Evolutionary conservation across 2,113 vertebrate genomes (phyloP), one percentile per base, ranked within the genome.

Genomic region (Lontra canadensis): DNA sequence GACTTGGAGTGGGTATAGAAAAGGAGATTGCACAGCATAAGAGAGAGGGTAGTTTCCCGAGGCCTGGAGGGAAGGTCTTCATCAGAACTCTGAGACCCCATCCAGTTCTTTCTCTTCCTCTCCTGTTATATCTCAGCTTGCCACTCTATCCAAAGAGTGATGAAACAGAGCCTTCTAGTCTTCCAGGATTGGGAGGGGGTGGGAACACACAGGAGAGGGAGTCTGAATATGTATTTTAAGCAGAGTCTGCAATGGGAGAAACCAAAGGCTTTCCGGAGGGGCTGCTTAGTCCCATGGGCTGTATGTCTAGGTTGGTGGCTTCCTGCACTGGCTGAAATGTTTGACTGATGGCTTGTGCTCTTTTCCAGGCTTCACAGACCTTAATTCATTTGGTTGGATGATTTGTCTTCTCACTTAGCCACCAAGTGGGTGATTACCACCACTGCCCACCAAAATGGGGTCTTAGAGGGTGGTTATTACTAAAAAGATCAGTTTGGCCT

Each of bases 331-430:
- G 34, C 36, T 81, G 8, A 86, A 93, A 52, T 85, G 57, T 34
- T 79, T 42, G 39, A 78, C 34, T 42, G 44, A 63, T 42, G 18
- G 9, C 63, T 34, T 81, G 29, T 20, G 36, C n/a, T 39, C 34
- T 71, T 87, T 97, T 73, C 25, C 9, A 57, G 42, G 5, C 52
- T 65, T 39, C 47, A 92, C 34, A 57, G 82, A 34, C 59, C 52
- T 63, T n/a, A 42, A 9, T 61, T 84, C 4, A 6, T 85, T 87
- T 49, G 63, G 26, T n/a, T 65, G 52, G 49, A 14, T 85, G 42
- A 65, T 95, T 57, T 76, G 61, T 86, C 67, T 94, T 81, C 76
- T 73, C 65, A 89, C 79, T 86, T 88, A 36, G 44, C 83, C 52
- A 25, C 20, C 21, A 7, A 86, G 79, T 61, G 57, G 65, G 34